Percentiles rank a stretch among this genome's conserved stretches.
Evolutionary conservation across 2,113 vertebrate species (phyloP).

Genomic region (Trichechus manatus): DNA sequence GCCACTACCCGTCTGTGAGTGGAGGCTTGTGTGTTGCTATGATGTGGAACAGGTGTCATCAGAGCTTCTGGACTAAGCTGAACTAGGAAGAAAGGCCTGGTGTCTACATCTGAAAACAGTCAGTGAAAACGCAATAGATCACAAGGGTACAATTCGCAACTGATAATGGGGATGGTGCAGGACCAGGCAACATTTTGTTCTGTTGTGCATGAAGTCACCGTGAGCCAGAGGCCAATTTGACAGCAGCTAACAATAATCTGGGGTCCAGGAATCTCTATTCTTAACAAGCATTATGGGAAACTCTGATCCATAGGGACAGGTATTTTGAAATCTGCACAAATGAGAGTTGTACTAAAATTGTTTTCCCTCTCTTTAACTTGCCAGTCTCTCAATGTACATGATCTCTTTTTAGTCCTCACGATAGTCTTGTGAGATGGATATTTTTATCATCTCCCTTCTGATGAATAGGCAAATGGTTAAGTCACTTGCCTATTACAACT

Average conservation of each 20-base stretch:
- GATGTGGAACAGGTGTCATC: background rate
- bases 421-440: background rate
- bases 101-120: background rate
- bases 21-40: background rate
- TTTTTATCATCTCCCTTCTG: background rate
- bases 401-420: background rate
- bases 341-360: background rate
- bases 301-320: background rate
- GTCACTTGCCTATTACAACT: background rate
- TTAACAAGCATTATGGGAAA: background rate
- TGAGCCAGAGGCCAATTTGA: no score
- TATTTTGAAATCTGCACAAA: background rate
- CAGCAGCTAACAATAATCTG: background rate
- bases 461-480: conserved; percentile 6
- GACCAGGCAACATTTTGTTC: no score
- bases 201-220: no score
- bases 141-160: no score
- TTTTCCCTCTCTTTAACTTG: background rate
- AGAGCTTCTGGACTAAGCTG: background rate
- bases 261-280: background rate
- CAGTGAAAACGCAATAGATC: background rate
- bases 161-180: no score
- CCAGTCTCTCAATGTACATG: background rate
- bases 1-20: background rate
- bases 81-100: background rate